Conservation (phyloP, 2,797 vertebrate genomes). For the Paratrypauchen microcephalus region DNA sequence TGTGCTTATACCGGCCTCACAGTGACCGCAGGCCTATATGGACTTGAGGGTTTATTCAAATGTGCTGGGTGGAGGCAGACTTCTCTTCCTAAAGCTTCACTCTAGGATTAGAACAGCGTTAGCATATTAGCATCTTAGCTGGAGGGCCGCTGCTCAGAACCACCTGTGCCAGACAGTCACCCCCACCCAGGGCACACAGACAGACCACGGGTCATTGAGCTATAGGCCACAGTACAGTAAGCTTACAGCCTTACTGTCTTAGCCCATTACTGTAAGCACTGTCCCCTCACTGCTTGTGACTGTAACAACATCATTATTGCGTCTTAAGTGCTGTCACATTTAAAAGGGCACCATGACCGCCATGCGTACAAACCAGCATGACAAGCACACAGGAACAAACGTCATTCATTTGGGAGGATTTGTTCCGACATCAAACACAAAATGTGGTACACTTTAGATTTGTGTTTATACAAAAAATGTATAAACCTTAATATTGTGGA, state of each 20-base stretch:
- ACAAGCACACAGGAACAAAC: not conserved
- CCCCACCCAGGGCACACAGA: conserved; percentile 7
- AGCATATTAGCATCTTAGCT: conserved; percentile 73
- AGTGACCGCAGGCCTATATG: conserved; percentile 1
- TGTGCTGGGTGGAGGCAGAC: conserved; percentile 15
- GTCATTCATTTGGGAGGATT: not conserved
- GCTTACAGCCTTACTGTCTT: conserved; percentile 38
- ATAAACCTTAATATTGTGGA: not conserved
- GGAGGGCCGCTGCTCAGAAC: conserved; percentile 61
- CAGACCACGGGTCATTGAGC: conserved; percentile 35
- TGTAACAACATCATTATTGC: conserved; percentile 5
- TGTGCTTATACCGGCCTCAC: conserved; percentile 14
- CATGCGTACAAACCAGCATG: not conserved
- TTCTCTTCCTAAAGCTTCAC: conserved; percentile 50
- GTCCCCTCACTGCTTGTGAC: conserved; percentile 11
- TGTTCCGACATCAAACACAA: not conserved
- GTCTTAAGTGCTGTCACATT: conserved; percentile 5
- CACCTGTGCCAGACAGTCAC: conserved; percentile 63
- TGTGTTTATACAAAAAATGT: not conserved
- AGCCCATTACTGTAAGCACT: conserved; percentile 31
- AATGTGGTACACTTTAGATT: not conserved
- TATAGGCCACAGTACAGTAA: conserved; percentile 22
- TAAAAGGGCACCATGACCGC: conserved; percentile 4
- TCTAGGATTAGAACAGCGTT: conserved; percentile 66
- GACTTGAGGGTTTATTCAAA: conserved; percentile 21